Percentiles rank a stretch among this genome's conserved stretches.
These are phyloP conservation scores for Oxystoma pomonae DNA, from an alignment of 2,888 invertebrate species.

Conservation along the genomic window DNA sequence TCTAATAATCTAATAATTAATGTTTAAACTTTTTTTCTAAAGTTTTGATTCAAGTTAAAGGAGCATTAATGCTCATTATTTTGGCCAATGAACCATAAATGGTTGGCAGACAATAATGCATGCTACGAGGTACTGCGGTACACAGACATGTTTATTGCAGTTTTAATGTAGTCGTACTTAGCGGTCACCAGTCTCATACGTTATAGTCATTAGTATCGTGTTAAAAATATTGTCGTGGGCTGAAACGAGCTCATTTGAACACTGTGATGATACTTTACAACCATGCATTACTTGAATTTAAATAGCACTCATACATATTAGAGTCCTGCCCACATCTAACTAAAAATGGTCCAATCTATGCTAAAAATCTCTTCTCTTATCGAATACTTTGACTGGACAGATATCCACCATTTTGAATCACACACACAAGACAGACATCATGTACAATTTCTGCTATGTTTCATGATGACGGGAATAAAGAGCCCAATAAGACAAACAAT, in stretches of 20 bases:
- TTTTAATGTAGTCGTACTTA: background rate
- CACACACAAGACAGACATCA: too few relatives aligned
- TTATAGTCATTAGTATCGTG: background rate
- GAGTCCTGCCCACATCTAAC: background rate
- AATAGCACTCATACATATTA: background rate
- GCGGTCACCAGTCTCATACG: background rate
- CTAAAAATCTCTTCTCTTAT: too few relatives aligned
- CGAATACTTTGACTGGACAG: too few relatives aligned
- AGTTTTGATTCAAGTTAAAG: background rate
- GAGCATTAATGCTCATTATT: background rate
- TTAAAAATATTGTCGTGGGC: background rate
- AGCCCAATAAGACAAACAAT: too few relatives aligned
- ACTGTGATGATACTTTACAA: too few relatives aligned
- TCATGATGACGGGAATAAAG: too few relatives aligned
- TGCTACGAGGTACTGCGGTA: background rate
- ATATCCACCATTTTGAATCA: too few relatives aligned
- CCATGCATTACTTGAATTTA: background rate
- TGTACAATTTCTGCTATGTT: too few relatives aligned
- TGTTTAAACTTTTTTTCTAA: too few relatives aligned
- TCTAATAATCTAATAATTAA: too few relatives aligned
- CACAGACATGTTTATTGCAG: background rate
- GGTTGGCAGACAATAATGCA: background rate
- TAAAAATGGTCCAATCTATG: too few relatives aligned
- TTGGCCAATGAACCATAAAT: background rate
- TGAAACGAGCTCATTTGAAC: background rate